Evolutionary conservation across 2,888 invertebrate genomes (phyloP), one percentile per base, ranked within the genome.

Genomic region (Acrobasis consociella): DNA sequence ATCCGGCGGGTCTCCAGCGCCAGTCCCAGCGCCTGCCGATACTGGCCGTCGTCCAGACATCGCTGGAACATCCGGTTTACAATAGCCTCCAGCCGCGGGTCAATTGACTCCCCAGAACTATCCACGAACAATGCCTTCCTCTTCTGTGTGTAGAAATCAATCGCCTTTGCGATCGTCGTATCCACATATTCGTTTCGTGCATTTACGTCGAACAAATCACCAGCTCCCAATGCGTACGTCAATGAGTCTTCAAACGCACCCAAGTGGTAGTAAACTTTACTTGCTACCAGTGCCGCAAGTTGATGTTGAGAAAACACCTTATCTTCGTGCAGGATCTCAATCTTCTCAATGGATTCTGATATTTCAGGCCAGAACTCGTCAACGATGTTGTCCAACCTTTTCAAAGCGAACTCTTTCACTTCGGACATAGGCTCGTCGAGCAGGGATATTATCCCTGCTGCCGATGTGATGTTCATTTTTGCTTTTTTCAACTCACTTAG

Each of bases 301-400:
- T 98, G 96, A 78, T 97, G 96, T 81, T 99, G 97, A 49, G 95
- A 94, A 86, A 99, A 97, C 49, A 93, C 93, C 79, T 97, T 95
- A 81, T 99, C 98, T 91, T 99, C 99, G 80, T 99, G 97, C 38
- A 99, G 93, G 83, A 98, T 97, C 93, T 99, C 99, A 78, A 99
- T 99, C 92, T 98, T 99, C 79, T 97, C 97, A 74, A 99, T 98
- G 13, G 98, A 97, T 89, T 99, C 99, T 0, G 99, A 98, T 75
- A 99, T 99, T 93, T 99, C 99, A 9, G 99, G 98, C 99, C 99
- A 99, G 91, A 99, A 99, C 83, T 98, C 97, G 86, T 99, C 98
- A 0, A 99, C 99, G 77, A 99, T 97, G 80, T 95, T 94, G 89
- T 99, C 97, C 75, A 99, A 93, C 83, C 98, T 98, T 80, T 96